Evolutionary conservation across 2,888 invertebrate species (phyloP).

Genomic region (Euproctis similis): DNA sequence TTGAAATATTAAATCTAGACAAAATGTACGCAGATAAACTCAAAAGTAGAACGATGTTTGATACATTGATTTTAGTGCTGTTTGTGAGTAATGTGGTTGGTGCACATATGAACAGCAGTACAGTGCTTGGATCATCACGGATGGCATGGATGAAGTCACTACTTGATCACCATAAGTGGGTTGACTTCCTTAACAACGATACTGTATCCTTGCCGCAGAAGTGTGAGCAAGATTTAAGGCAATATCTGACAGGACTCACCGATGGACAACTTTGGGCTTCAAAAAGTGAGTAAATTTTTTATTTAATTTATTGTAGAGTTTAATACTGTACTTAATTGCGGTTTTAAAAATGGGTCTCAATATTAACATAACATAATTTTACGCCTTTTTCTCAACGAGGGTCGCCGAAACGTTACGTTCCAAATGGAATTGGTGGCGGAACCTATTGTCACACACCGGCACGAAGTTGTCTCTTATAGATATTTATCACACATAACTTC

Average conservation of each 20-base stretch:
- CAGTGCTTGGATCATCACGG: slow-evolving; percentile 41
- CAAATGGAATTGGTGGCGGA: too few species aligned
- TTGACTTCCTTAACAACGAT: slow-evolving; percentile 57
- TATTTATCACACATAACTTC: too few species aligned
- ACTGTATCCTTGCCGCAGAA: slow-evolving; percentile 47
- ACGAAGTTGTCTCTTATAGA: too few species aligned
- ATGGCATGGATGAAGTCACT: slow-evolving; percentile 80
- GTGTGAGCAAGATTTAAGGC: slow-evolving; percentile 75
- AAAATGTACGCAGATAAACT: slow-evolving; percentile 24
- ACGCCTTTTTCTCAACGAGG: too few species aligned
- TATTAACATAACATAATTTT: too few species aligned
- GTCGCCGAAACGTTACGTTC: too few species aligned
- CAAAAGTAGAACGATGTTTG: slow-evolving; percentile 40
- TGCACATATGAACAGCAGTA: slow-evolving; percentile 41
- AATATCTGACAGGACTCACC: slow-evolving; percentile 74
- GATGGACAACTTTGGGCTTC: slow-evolving; percentile 85
- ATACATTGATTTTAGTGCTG: slow-evolving; percentile 48
- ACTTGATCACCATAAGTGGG: slow-evolving; percentile 80
- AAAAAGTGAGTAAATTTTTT: slow-evolving; percentile 79
- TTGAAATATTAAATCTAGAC: too few species aligned
- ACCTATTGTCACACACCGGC: too few species aligned
- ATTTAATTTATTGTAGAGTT: too few species aligned
- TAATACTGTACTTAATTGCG: too few species aligned
- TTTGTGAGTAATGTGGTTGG: slow-evolving; percentile 63
- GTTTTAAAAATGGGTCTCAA: too few species aligned